These are phyloP conservation scores for Diadophis punctatus DNA, from an alignment of 2,113 vertebrate genomes.

Conservation along the genomic window DNA sequence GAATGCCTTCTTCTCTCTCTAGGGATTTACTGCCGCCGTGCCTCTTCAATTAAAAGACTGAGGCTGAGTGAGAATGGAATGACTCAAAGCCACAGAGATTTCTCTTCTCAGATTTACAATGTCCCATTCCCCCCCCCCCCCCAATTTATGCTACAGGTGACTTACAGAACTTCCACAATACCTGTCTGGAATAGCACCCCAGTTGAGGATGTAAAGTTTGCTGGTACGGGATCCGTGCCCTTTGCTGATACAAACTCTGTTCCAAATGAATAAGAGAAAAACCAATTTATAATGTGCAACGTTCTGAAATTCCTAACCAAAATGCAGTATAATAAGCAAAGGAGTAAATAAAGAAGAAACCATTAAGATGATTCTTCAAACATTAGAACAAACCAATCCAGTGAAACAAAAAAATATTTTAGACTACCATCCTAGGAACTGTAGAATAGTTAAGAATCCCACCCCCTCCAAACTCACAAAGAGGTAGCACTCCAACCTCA, in stretches of 20 bases:
- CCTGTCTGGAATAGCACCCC: conserved; percentile 62
- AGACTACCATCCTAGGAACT: not conserved
- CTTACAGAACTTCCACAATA: not conserved
- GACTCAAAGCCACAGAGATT: not conserved
- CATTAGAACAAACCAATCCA: not conserved
- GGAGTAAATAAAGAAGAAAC: not conserved
- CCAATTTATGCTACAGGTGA: not conserved
- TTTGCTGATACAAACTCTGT: conserved; percentile 53
- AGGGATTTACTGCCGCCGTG: not conserved
- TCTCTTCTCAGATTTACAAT: not conserved
- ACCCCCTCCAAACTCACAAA: not conserved
- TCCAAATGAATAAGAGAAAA: not conserved
- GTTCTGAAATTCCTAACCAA: not conserved
- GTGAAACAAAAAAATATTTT: not conserved
- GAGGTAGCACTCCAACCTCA: not conserved
- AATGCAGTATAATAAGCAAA: not conserved
- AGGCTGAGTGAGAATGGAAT: not conserved
- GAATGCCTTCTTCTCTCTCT: not conserved
- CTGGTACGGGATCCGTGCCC: conserved; percentile 50
- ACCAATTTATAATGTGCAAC: not conserved
- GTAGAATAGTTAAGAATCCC: not conserved
- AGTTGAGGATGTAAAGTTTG: conserved; percentile 51
- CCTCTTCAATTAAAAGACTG: not conserved
- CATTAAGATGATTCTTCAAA: not conserved
- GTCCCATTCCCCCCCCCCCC: too few relatives aligned